Base-by-base conservation (phyloP, 37 sponge, comb jelly and placozoan species). In the Ephydatia muelleri region DNA sequence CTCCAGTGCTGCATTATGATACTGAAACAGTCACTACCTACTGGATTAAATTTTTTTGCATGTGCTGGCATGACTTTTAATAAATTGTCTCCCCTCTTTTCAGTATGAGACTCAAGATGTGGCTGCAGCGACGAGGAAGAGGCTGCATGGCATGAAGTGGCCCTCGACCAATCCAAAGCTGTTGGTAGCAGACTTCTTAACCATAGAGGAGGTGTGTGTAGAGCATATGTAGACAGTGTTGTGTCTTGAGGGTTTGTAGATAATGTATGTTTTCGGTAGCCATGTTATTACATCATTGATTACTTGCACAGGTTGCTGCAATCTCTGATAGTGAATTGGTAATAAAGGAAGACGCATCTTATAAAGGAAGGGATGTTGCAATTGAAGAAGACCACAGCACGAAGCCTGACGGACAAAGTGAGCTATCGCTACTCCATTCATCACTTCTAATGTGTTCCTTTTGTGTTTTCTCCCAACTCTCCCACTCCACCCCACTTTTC, bases 141-240 rank as follows among this genome's bases (percentile, higher is more conserved):
- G 88, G 19, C 48, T 97, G 32, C 93, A 97, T 70, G 95, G 95
- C 22, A 67, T 86, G 65, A 94, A 88, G 72, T 97, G 97, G 97
- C 97, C 97, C 34, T 78, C 80, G 27, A 95, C 90, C 21, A 97
- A 92, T 78, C 92, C 94, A 0, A 89, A 92, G 76, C 73, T 37
- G 22, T 79, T 97, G 57, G 23, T 47, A 38, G 93, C 90, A 38
- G 93, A 95, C 34, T 97, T 76, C 75, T 73, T 87, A 35, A 80
- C 85, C 27, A 37, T 76, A 14, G 82, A 72, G 22, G 82, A 87
- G 43, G 93, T 87, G 22, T 36, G 40, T 67, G 6, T 30, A 14
- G 1, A 11, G 70, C 25, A 30, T 27, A 16, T 48, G 13, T n/a
- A 22, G 23, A 27, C 28, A 6, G 6, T 5, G 2, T 36, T 70